Percentiles rank a stretch among this genome's conserved stretches.
Evolutionary conservation across 2,888 invertebrate genomes (phyloP).

Genomic region (Mythimna albipuncta): DNA sequence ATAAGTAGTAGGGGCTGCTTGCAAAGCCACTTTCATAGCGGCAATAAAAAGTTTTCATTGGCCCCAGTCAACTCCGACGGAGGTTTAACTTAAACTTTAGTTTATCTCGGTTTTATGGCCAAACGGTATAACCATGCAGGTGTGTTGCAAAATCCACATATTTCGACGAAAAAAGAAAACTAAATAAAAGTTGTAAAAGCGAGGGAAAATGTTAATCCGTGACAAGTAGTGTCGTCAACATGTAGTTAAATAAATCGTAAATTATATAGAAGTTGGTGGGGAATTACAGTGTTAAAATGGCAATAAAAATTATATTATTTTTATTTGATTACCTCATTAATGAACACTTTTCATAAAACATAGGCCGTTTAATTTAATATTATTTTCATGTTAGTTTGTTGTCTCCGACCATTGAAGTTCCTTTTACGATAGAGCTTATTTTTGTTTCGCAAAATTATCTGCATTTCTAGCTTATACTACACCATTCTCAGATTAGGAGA

Average conservation of each 20-base stretch:
- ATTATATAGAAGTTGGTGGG: conserved; percentile 10
- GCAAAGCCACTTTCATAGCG: conserved; percentile 79
- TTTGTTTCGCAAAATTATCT: background rate
- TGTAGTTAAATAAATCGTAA: conserved; percentile 12
- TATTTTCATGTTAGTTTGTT: background rate
- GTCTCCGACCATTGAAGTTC: background rate
- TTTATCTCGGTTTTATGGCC: conserved; percentile 83
- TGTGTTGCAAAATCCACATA: conserved; percentile 59
- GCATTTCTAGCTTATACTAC: background rate
- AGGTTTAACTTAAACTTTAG: conserved; percentile 78
- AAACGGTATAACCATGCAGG: conserved; percentile 68
- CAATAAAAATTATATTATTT: conserved; percentile 13
- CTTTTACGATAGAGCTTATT: background rate
- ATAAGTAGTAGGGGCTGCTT: conserved; percentile 70
- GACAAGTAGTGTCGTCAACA: conserved; percentile 14
- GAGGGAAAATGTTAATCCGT: conserved; percentile 5
- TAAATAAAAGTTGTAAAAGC: conserved; percentile 33
- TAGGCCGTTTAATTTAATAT: conserved; percentile 2
- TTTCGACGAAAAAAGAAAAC: conserved; percentile 36
- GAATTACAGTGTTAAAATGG: conserved; percentile 16
- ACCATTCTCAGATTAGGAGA: conserved; percentile 2
- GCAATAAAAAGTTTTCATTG: conserved; percentile 87
- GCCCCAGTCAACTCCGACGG: conserved; percentile 73
- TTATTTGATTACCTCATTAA: conserved; percentile 13
- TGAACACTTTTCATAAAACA: conserved; percentile 9